Conservation (phyloP, 53 echinoderm and acorn worm species). For the Apostichopus leukothele region DNA sequence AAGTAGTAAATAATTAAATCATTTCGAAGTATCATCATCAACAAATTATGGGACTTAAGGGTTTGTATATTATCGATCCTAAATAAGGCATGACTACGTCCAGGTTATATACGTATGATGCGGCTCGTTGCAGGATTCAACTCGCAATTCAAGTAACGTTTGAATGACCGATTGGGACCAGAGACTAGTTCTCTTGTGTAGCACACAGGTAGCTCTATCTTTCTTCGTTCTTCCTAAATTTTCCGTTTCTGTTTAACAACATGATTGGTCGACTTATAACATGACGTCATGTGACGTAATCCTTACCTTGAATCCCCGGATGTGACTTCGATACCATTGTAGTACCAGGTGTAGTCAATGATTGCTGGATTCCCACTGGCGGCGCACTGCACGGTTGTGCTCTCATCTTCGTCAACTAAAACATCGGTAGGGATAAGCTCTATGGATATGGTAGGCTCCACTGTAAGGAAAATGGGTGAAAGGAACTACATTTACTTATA, state of each 20-base stretch:
- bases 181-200: too few relatives aligned
- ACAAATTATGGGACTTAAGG: too few relatives aligned
- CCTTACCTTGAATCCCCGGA: constrained; percentile 64
- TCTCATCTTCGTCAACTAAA: constrained; percentile 68
- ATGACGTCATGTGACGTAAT: not conserved
- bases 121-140: too few relatives aligned
- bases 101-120: too few relatives aligned
- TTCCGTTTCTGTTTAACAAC: not conserved
- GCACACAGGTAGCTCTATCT: too few relatives aligned
- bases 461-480: constrained; percentile 35
- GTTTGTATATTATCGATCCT: too few relatives aligned
- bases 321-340: constrained; percentile 70
- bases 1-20: too few relatives aligned
- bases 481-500: too few relatives aligned
- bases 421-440: constrained; percentile 42
- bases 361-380: constrained; percentile 74
- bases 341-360: constrained; percentile 77
- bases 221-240: not conserved
- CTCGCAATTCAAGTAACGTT: too few relatives aligned
- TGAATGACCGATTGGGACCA: too few relatives aligned
- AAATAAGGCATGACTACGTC: too few relatives aligned
- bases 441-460: constrained; percentile 76
- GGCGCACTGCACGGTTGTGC: constrained; percentile 58
- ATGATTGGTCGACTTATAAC: not conserved
- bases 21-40: too few relatives aligned